Conservation (phyloP, 2,113 vertebrate genomes). For the Pseudopodoces humilis region DNA sequence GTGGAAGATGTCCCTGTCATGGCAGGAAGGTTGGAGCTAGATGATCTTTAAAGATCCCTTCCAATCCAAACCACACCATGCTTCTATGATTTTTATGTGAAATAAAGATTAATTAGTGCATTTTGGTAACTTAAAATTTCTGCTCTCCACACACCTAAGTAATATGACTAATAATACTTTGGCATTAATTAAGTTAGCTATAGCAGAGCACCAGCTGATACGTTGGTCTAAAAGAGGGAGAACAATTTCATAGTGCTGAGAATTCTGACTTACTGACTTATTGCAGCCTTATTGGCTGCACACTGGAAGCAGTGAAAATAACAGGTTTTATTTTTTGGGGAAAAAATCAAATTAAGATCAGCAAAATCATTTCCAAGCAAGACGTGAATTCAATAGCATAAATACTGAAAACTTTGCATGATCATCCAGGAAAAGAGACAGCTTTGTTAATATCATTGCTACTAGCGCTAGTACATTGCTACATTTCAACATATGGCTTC, state of each 20-base stretch:
- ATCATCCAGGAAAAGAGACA: constrained; percentile 39
- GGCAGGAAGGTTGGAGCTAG: not conserved
- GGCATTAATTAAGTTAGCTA: not conserved
- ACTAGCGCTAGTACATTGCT: constrained; percentile 20
- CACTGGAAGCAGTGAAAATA: not conserved
- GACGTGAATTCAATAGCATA: not conserved
- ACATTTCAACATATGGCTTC: constrained; percentile 47
- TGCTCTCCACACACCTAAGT: not conserved
- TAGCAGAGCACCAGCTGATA: not conserved
- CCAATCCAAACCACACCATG: not conserved
- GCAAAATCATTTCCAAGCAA: constrained; percentile 44
- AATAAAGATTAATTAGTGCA: not conserved
- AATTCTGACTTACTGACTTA: not conserved
- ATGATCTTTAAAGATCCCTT: not conserved
- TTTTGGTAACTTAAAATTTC: not conserved
- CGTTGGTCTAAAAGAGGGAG: not conserved
- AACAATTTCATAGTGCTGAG: not conserved
- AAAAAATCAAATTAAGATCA: constrained; percentile 17
- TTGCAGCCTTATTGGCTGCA: not conserved
- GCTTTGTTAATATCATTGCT: constrained; percentile 48
- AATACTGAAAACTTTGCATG: constrained; percentile 32
- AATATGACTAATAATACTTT: not conserved
- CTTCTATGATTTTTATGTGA: not conserved
- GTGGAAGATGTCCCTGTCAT: not conserved
- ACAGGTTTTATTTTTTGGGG: not conserved